phyloP scores from a whole-genome alignment of 2,888 invertebrate genomes.

The Hybos culiciformis region DNA sequence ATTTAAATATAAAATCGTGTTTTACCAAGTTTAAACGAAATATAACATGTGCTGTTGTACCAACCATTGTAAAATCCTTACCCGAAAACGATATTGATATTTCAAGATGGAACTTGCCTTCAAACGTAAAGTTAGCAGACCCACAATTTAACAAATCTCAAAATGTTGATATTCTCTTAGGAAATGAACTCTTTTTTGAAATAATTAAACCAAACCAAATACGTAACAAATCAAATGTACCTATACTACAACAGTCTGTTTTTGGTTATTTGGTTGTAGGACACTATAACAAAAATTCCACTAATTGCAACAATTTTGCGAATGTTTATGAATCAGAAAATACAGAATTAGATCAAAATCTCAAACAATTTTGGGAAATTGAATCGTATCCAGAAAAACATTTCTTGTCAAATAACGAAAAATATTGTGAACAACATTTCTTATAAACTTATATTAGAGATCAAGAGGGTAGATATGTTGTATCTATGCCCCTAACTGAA shows the following conservation, averaged over 20 bases:
- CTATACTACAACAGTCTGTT: conserved; percentile 5
- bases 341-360: not conserved
- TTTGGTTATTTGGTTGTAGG: conserved; percentile 7
- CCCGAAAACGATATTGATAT: not conserved
- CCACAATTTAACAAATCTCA: conserved; percentile 5
- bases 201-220: not conserved
- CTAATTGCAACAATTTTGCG: not conserved
- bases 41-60: not conserved
- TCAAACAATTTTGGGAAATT: conserved; percentile 11
- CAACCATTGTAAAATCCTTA: not conserved
- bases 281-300: not conserved
- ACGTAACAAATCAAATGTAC: not conserved
- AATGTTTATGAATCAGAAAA: not conserved
- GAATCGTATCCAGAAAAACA: conserved; percentile 9
- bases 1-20: not conserved
- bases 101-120: conserved; percentile 3
- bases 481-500: conserved; percentile 7
- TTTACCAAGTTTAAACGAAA: not conserved
- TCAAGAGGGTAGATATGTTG: conserved; percentile 9
- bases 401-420: conserved; percentile 9
- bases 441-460: conserved; percentile 4
- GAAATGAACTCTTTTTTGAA: conserved; percentile 1
- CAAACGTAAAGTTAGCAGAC: conserved; percentile 6
- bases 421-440: conserved; percentile 10
- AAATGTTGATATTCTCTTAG: conserved; percentile 8